Evolutionary conservation across 2,888 invertebrate genomes (phyloP).

Genomic region (Amaurobius ferox): DNA sequence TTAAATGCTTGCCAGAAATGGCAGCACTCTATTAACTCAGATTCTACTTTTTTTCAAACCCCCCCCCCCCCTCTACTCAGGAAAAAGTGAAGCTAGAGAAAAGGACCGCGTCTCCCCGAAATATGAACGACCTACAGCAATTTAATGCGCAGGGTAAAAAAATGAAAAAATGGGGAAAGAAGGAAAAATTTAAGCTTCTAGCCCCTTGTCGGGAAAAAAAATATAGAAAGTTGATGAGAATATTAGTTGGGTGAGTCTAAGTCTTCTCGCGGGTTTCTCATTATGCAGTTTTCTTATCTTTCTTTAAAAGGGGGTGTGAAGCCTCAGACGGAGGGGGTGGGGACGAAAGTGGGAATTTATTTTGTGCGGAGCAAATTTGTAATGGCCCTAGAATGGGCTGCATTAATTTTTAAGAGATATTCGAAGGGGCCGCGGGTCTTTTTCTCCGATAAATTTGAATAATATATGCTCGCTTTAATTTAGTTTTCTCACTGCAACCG

Average conservation of each 20-base stretch:
- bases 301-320: not conserved
- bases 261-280: slow-evolving; percentile 18
- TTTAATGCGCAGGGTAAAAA: slow-evolving; percentile 50
- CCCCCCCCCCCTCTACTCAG: not conserved
- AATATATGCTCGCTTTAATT: slow-evolving; percentile 3
- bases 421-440: not conserved
- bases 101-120: slow-evolving; percentile 26
- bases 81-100: not conserved
- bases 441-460: not conserved
- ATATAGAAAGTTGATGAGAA: slow-evolving; percentile 26
- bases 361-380: slow-evolving; percentile 5
- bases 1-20: slow-evolving; percentile 70
- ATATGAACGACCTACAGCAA: slow-evolving; percentile 57
- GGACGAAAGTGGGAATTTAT: slow-evolving; percentile 6
- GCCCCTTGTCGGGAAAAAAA: slow-evolving; percentile 13
- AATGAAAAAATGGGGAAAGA: not conserved
- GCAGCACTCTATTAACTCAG: slow-evolving; percentile 60
- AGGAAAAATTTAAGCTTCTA: not conserved
- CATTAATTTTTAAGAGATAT: slow-evolving; percentile 17
- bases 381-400: not conserved
- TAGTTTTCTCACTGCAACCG: not conserved
- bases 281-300: slow-evolving; percentile 21
- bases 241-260: slow-evolving; percentile 18
- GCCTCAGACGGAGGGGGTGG: not conserved
- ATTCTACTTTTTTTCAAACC: slow-evolving; percentile 8